Evolutionary conservation across 1,140 invertebrate species (phyloP).

Genomic region (Zaprionus lachaisei): DNA sequence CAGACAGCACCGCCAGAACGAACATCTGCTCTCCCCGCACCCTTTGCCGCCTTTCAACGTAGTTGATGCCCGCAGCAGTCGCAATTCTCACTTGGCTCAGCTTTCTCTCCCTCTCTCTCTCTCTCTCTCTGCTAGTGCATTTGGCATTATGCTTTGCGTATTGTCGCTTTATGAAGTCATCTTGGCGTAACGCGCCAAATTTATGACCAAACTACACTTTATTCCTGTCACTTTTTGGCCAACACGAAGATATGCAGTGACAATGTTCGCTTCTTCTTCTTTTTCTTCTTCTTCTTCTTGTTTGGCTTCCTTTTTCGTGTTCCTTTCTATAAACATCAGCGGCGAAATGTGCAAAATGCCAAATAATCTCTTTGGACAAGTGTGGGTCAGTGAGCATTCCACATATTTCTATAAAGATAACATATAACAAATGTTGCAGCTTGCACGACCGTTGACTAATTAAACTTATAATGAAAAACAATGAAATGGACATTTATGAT

Average conservation of each 20-base stretch:
- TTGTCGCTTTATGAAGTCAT: conserved; percentile 83
- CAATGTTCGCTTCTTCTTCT: conserved; percentile 47
- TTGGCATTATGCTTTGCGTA: conserved; percentile 80
- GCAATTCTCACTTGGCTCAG: not conserved
- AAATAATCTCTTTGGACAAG: conserved; percentile 44
- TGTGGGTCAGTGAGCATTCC: conserved; percentile 26
- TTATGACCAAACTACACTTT: conserved; percentile 82
- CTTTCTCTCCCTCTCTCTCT: not conserved
- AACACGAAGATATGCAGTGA: conserved; percentile 63
- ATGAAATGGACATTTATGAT: not conserved
- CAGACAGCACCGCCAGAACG: conserved; percentile 19
- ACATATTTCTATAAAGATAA: not conserved
- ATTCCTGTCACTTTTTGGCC: conserved; percentile 77
- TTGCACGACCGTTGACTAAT: not conserved
- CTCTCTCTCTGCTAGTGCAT: conserved; percentile 44
- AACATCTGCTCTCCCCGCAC: conserved; percentile 16
- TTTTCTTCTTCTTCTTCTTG: not conserved
- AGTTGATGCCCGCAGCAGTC: not conserved
- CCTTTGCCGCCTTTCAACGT: too few relatives aligned
- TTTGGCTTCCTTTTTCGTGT: not conserved
- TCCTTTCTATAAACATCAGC: conserved; percentile 8
- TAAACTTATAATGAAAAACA: not conserved
- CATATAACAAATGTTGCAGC: too few relatives aligned
- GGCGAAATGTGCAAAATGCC: conserved; percentile 39
- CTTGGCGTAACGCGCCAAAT: conserved; percentile 81